These are phyloP conservation scores for Scaptomyza tumidula DNA, from an alignment of 2,888 invertebrate genomes.

Conservation along the genomic window DNA sequence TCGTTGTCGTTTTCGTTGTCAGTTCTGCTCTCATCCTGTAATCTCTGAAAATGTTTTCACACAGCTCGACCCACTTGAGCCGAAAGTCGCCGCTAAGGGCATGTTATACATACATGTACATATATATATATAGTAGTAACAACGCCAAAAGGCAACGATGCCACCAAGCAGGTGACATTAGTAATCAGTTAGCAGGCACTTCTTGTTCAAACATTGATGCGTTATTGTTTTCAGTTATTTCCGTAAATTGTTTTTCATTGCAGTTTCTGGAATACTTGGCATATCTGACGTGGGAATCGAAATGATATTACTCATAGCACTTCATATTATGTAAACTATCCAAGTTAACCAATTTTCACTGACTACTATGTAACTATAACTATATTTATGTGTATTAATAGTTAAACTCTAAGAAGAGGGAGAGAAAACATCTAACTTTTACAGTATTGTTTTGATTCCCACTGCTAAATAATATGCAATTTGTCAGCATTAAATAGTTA, in stretches of 20 bases:
- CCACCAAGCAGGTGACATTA: conserved; percentile 20
- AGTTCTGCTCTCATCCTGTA: conserved; percentile 42
- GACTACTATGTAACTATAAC: too few species aligned
- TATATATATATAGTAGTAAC: not conserved
- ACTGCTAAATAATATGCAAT: not conserved
- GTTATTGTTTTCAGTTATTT: conserved; percentile 27
- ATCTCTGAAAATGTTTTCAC: conserved; percentile 71
- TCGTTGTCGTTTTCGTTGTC: not conserved
- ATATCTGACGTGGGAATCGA: conserved; percentile 6
- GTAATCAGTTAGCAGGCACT: conserved; percentile 5
- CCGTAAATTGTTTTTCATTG: conserved; percentile 40
- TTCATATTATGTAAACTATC: conserved; percentile 6
- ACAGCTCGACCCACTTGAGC: conserved; percentile 58
- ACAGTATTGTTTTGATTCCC: too few species aligned
- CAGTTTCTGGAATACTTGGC: conserved; percentile 14
- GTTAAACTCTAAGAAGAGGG: not conserved
- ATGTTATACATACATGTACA: too few species aligned
- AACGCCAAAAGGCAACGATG: not conserved
- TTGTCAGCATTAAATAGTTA: not conserved
- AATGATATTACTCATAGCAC: conserved; percentile 1
- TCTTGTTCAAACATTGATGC: not conserved
- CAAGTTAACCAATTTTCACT: too few species aligned
- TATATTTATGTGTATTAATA: not conserved
- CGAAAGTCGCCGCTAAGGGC: conserved; percentile 28
- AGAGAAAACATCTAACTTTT: too few species aligned